phyloP scores from a whole-genome alignment of 2,888 invertebrate genomes.

The Petrolisthes manimaculis region DNA sequence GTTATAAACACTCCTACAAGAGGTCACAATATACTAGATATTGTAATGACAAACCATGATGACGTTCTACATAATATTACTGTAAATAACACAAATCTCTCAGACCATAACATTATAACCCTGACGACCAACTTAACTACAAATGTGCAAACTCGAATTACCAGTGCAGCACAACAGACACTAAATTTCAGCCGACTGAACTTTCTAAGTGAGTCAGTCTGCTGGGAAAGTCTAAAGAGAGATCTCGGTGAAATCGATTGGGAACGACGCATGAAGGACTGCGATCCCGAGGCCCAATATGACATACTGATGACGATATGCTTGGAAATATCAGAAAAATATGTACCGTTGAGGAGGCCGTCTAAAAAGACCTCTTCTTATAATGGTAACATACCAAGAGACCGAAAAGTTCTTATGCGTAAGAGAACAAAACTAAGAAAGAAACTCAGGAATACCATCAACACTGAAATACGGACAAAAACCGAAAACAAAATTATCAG shows the following conservation, averaged over 20 bases:
- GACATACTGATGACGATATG: no score
- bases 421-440: no score
- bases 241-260: not conserved
- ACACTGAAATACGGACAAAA: no score
- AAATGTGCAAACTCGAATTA: not conserved
- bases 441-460: no score
- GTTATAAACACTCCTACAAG: constrained; percentile 18
- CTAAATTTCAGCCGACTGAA: constrained; percentile 13
- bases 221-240: not conserved
- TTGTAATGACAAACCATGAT: not conserved
- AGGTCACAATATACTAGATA: not conserved
- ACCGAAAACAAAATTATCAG: no score
- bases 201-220: constrained; percentile 13
- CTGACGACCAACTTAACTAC: constrained; percentile 20
- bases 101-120: constrained; percentile 25
- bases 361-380: no score
- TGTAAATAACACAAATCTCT: not conserved
- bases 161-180: constrained; percentile 6
- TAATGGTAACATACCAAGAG: no score
- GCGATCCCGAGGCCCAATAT: not conserved
- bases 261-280: not conserved
- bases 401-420: no score
- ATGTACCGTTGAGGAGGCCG: no score
- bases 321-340: no score
- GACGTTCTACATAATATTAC: constrained; percentile 7